These are phyloP conservation scores for Amiota minor DNA, from an alignment of 2,888 invertebrate species.

Conservation along the genomic window DNA sequence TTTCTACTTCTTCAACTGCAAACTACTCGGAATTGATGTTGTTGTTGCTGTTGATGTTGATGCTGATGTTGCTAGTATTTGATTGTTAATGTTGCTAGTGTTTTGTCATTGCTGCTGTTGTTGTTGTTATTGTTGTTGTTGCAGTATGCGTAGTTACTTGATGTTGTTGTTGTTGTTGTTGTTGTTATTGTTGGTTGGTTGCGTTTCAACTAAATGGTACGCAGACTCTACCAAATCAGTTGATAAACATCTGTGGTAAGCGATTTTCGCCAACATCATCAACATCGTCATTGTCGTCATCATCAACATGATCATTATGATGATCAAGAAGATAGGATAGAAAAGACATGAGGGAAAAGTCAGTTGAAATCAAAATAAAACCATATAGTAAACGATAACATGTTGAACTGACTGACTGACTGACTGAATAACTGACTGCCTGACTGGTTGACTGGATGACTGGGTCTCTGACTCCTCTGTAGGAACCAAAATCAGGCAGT, in stretches of 20 bases:
- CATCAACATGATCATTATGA: neutral
- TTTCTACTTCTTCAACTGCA: slow-evolving; percentile 32
- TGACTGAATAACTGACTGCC: neutral
- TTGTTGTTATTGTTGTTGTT: too few relatives aligned
- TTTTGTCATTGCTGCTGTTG: neutral
- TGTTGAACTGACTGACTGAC: neutral
- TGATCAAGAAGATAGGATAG: neutral
- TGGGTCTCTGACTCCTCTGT: too few relatives aligned
- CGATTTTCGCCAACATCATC: slow-evolving; percentile 52
- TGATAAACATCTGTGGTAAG: slow-evolving; percentile 57
- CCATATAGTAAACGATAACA: slow-evolving; percentile 66
- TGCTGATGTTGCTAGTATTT: slow-evolving; percentile 38
- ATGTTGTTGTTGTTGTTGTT: too few relatives aligned
- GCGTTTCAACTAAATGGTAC: neutral
- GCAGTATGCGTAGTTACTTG: too few relatives aligned
- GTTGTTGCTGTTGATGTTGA: slow-evolving; percentile 39
- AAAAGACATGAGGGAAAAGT: slow-evolving; percentile 36
- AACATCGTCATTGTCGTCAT: slow-evolving; percentile 31
- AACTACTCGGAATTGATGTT: slow-evolving; percentile 47
- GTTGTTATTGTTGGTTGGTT: too few relatives aligned
- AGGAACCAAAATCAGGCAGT: too few relatives aligned
- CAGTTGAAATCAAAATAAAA: slow-evolving; percentile 61
- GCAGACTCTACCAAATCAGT: slow-evolving; percentile 20
- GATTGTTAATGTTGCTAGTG: slow-evolving; percentile 14
- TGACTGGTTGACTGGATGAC: too few relatives aligned